Percentiles rank a stretch among this genome's conserved stretches.
These are phyloP conservation scores for Neoaliturus tenellus DNA, from an alignment of 2,888 invertebrate species.

Conservation along the genomic window DNA sequence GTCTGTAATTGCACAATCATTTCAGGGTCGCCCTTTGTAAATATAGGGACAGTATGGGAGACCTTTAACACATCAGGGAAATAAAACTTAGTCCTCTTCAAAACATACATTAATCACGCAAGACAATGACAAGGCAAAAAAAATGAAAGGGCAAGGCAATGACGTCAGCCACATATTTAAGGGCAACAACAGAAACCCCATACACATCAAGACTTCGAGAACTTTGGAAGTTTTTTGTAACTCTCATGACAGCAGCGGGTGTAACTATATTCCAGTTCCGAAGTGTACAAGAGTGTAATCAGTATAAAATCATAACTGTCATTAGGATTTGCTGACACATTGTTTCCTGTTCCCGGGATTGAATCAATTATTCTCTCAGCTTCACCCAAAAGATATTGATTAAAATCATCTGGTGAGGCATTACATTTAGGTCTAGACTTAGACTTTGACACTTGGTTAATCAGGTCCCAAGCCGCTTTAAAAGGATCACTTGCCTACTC, in stretches of 20 bases:
- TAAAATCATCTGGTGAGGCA: slow-evolving; percentile 9
- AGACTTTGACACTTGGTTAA: background rate
- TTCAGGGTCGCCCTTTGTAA: background rate
- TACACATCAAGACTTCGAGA: background rate
- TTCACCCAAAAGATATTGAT: background rate
- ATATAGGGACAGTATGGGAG: background rate
- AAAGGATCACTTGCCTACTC: background rate
- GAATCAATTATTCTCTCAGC: background rate
- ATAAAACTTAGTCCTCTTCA: background rate
- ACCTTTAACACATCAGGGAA: slow-evolving; percentile 9
- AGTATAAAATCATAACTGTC: too few relatives aligned
- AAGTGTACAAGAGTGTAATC: background rate
- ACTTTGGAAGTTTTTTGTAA: background rate
- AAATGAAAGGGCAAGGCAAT: background rate
- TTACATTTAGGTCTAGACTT: background rate
- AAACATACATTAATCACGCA: background rate
- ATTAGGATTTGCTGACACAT: too few relatives aligned
- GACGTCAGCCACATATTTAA: background rate
- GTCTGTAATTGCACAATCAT: background rate
- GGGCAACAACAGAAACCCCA: background rate
- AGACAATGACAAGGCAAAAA: too few relatives aligned
- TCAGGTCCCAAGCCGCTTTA: slow-evolving; percentile 15
- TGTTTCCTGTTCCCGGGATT: background rate
- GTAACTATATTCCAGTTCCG: background rate
- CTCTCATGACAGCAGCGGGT: background rate